Evolutionary conservation across 1,140 invertebrate genomes (phyloP).

Genomic region (Papilio polytes): DNA sequence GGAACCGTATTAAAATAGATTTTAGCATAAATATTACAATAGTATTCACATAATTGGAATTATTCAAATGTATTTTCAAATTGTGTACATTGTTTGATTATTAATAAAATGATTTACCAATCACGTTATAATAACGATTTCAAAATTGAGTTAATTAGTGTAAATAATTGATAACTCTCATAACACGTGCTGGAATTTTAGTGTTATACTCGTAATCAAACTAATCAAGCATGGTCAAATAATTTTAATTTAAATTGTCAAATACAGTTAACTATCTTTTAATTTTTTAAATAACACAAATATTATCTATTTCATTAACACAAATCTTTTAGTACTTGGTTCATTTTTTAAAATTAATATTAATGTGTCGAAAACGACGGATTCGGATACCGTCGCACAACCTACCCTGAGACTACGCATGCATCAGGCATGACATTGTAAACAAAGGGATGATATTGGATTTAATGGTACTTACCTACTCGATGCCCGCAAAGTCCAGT

Average conservation of each 20-base stretch:
- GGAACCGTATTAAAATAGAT: too few species aligned
- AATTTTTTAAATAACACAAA: neutral
- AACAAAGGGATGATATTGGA: too few species aligned
- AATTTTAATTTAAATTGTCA: neutral
- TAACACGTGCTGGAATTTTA: neutral
- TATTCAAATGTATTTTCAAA: neutral
- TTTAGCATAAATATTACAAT: neutral
- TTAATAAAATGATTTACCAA: neutral
- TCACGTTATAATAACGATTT: constrained; percentile 1
- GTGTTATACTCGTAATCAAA: neutral
- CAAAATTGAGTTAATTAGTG: neutral
- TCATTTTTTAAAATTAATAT: neutral
- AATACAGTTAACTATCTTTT: neutral
- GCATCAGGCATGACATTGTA: too few species aligned
- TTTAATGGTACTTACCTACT: too few species aligned
- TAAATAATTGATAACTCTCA: neutral
- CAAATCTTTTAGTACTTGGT: neutral
- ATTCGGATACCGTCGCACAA: too few species aligned
- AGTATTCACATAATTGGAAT: neutral
- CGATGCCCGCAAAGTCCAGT: too few species aligned
- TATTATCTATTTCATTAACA: neutral
- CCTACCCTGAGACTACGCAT: too few species aligned
- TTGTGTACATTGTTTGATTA: constrained; percentile 1
- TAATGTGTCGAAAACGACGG: too few species aligned
- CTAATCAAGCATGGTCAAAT: neutral